Base-by-base conservation (phyloP, 1,140 invertebrate species). In the Dinothrombium tinctorium region DNA sequence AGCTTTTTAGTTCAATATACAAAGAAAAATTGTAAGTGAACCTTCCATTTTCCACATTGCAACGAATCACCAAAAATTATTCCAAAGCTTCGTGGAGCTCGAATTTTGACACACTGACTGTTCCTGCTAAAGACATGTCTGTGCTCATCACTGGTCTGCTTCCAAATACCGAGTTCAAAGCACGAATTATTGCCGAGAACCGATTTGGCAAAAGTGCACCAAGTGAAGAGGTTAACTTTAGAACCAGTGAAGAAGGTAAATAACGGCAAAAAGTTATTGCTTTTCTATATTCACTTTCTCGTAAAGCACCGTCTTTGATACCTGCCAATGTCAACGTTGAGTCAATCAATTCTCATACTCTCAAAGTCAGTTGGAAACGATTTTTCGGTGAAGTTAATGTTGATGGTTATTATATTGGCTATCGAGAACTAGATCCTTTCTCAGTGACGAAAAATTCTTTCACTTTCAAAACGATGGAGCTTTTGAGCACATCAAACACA, bases 101-200 rank as follows among this genome's bases (percentile, higher is more conserved):
- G n/a, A n/a, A n/a, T n/a, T n/a, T n/a, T n/a, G n/a, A n/a, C n/a
- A n/a, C n/a, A n/a, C n/a, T n/a, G n/a, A n/a, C n/a, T n/a, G n/a
- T 39, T 5, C 14, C 14, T 28, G 14, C 37, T 25, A 39, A 39
- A 26, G 41, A 47, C 12, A 32, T 5, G 22, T 40, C 41, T 6
- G 21, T 45, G 6, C 92, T 21, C 35, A 68, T 94, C 7, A 69
- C 70, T 46, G 74, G 75, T 48, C 61, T 94, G 3, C 70, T 73
- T 40, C 84, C 86, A 59, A 74, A 80, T 32, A 76, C 76, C 29
- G 79, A 90, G 59, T 94, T 84, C 59, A 79, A 94, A 58, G 96
- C 98, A 66, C 66, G 90, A 40, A 70, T 98, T 2, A 70, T 82
- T 49, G 89, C 92, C 8, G 76, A 94, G 15, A 99, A 98, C 62